Base-by-base conservation (phyloP, 2,113 vertebrate species). In the Rhinichthys klamathensis region DNA sequence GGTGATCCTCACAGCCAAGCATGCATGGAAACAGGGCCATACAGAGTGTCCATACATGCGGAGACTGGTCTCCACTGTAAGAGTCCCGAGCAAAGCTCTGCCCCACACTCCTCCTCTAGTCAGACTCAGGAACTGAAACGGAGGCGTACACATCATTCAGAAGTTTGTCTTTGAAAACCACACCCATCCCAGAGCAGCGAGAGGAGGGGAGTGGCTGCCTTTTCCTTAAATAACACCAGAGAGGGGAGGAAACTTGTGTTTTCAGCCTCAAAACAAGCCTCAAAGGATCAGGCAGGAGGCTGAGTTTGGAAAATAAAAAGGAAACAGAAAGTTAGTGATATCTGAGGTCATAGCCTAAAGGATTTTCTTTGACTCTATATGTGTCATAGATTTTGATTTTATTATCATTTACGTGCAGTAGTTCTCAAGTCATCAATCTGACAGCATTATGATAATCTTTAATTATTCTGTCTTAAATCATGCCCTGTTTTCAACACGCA, bases 171-270 rank as follows among this genome's bases (percentile, higher is more conserved):
- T 89, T 84, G 70, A 87, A 92, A 93, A 93, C 93, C 94, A 94
- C 94, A 95, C 95, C 93, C 95, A 94, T 93, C 83, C 84, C 87
- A 83, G 85, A 51, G 87, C 60, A 77, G 63, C 58, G 74, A 91
- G 87, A 89, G 92, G 90, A 89, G 90, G 90, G 92, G 92, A 91
- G 91, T 90, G 89, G 88, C 91, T 89, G 79, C 92, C 88, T 93
- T 93, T 94, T 94, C 92, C 89, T 89, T 93, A 92, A 94, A 94
- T 94, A 93, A 93, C 93, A 94, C 86, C 90, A 83, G 86, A n/a
- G 56, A 58, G 74, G 58, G 80, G 77, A 82, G 91, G 93, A 94
- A 92, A 92, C 91, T 92, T 93, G 89, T 92, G 92, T 89, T 94
- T 93, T 91, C 76, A 88, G 89, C 92, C 91, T 92, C 91, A 85